These are phyloP conservation scores for Nudaria mundana DNA, from an alignment of 2,888 invertebrate genomes.

Conservation along the genomic window DNA sequence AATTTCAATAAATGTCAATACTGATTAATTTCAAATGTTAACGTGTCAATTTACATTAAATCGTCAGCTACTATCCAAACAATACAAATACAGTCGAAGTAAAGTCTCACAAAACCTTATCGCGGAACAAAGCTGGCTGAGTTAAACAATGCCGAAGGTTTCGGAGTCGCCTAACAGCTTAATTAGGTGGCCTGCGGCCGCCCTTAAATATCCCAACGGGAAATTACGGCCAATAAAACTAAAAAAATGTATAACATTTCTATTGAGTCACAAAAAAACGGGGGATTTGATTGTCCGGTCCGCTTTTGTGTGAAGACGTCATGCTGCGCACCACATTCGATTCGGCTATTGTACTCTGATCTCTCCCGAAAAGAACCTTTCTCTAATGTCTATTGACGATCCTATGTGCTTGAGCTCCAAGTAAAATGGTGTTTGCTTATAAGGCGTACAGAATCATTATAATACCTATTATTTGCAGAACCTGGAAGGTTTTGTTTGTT, in stretches of 20 bases:
- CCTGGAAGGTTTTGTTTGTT: slow-evolving; percentile 32
- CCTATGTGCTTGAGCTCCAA: slow-evolving; percentile 32
- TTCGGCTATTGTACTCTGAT: slow-evolving; percentile 37
- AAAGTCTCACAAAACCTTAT: slow-evolving; percentile 60
- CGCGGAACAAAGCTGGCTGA: slow-evolving; percentile 58
- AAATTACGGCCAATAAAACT: slow-evolving; percentile 79
- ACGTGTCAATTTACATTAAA: slow-evolving; percentile 42
- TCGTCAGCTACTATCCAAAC: slow-evolving; percentile 64
- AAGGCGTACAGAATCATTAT: slow-evolving; percentile 34
- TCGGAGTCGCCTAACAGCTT: slow-evolving; percentile 75
- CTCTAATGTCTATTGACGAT: slow-evolving; percentile 30
- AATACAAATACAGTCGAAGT: slow-evolving; percentile 54
- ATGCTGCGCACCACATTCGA: slow-evolving; percentile 54
- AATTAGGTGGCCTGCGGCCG: slow-evolving; percentile 77
- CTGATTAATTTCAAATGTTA: too few species aligned
- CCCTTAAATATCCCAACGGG: slow-evolving; percentile 78
- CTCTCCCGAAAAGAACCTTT: slow-evolving; percentile 25
- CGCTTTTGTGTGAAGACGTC: slow-evolving; percentile 73
- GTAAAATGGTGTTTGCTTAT: slow-evolving; percentile 33
- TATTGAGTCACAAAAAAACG: slow-evolving; percentile 77
- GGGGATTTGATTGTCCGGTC: slow-evolving; percentile 71
- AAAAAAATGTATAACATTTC: slow-evolving; percentile 80
- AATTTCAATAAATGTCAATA: too few species aligned
- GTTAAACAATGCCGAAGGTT: slow-evolving; percentile 71
- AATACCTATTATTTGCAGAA: slow-evolving; percentile 53